Percentiles rank a stretch among this genome's conserved stretches.
Evolutionary conservation across 2,888 invertebrate species (phyloP).

Genomic region (Lithophane leautieri): DNA sequence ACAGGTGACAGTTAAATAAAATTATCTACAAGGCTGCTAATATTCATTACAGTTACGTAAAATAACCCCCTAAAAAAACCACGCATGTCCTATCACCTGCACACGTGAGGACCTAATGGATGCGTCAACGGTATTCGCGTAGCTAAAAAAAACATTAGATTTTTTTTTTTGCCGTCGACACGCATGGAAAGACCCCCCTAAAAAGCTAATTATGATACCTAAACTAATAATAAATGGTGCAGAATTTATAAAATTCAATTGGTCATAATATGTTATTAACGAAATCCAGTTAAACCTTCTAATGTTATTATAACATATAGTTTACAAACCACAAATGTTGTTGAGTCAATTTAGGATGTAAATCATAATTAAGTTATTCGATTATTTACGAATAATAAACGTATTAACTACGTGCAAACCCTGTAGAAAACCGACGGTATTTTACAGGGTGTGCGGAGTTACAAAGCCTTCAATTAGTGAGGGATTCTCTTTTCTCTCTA

Average conservation of each 20-base stretch:
- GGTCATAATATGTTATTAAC: neutral
- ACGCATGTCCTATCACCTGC: no score
- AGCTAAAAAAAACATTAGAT: neutral
- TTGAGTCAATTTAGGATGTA: conserved; percentile 32
- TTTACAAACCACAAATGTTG: conserved; percentile 33
- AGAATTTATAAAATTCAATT: conserved; percentile 1
- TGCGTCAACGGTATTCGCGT: neutral
- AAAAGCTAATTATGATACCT: neutral
- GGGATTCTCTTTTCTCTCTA: conserved; percentile 61
- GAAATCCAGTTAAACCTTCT: neutral
- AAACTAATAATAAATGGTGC: conserved; percentile 1
- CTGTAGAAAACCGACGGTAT: conserved; percentile 14
- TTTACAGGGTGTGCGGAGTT: conserved; percentile 40
- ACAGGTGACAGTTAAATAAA: neutral
- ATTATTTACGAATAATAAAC: conserved; percentile 43
- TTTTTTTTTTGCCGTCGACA: neutral
- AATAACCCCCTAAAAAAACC: neutral
- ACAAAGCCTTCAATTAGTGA: conserved; percentile 64
- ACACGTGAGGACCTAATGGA: neutral
- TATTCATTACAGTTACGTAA: neutral
- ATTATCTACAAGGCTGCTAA: neutral
- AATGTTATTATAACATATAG: conserved; percentile 12
- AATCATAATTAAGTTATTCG: conserved; percentile 33
- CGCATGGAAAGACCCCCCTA: neutral
- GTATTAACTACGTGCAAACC: conserved; percentile 23